A percentile compares a stretch with the other conserved stretches of the same genome.
These are phyloP conservation scores for Cataglyphis albicans DNA, from an alignment of 2,888 invertebrate species.

Conservation along the genomic window DNA sequence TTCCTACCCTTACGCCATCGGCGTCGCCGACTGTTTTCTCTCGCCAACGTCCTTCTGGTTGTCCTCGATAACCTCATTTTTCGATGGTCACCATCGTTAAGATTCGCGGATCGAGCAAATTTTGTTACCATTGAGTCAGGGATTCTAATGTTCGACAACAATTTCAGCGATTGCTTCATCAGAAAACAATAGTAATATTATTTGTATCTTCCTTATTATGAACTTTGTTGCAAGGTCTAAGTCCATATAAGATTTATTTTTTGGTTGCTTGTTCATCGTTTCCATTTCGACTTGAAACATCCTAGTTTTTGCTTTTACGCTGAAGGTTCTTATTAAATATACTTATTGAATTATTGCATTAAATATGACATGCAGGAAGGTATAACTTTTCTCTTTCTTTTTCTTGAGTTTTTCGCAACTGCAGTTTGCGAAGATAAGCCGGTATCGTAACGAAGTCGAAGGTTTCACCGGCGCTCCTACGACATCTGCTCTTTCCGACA, in stretches of 20 bases:
- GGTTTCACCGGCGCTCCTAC: background rate
- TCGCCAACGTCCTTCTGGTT: constrained; percentile 28
- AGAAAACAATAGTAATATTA: background rate
- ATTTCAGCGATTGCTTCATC: background rate
- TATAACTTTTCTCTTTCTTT: background rate
- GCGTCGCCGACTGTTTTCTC: constrained; percentile 30
- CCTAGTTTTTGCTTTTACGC: background rate
- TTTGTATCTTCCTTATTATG: background rate
- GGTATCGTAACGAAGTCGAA: constrained; percentile 21
- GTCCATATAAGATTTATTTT: background rate
- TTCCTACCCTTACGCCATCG: constrained; percentile 58
- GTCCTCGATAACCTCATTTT: constrained; percentile 30
- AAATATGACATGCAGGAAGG: background rate
- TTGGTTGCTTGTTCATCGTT: background rate
- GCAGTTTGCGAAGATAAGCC: background rate
- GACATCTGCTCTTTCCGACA: constrained; percentile 19
- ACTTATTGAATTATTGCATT: background rate
- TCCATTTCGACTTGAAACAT: background rate
- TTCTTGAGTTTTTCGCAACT: background rate
- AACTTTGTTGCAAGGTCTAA: background rate
- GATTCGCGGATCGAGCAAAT: background rate
- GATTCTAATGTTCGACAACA: background rate
- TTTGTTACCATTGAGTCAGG: background rate
- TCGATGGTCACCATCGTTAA: constrained; percentile 20
- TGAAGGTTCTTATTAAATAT: background rate